Conservation (phyloP, 2,113 vertebrate genomes). For the Corythornis madagascariensis region DNA sequence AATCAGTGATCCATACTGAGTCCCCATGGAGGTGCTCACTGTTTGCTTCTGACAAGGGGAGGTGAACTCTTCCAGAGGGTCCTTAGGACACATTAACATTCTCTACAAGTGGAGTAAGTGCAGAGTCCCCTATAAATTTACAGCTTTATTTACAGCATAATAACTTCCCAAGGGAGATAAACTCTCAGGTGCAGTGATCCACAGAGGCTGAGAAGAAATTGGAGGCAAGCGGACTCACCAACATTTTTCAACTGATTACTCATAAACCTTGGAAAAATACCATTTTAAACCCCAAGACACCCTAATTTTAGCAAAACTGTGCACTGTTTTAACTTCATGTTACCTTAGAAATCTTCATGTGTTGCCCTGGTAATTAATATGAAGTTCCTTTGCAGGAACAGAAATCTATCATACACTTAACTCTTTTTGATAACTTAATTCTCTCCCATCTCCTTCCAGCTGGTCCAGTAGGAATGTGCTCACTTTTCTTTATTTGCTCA, state of each 20-base stretch:
- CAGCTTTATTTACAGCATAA: constrained; percentile 45
- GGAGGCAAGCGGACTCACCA: neutral
- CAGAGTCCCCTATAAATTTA: constrained; percentile 10
- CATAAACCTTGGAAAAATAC: constrained; percentile 15
- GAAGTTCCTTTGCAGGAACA: constrained; percentile 41
- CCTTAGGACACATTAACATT: neutral
- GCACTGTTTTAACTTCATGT: constrained; percentile 9
- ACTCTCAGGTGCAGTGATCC: neutral
- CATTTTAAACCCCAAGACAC: neutral
- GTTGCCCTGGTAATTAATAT: constrained; percentile 13
- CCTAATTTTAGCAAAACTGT: neutral
- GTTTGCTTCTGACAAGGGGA: neutral
- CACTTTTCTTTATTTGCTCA: constrained; percentile 11
- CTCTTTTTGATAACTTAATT: constrained; percentile 51
- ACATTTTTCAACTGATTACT: neutral
- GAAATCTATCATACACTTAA: constrained; percentile 30
- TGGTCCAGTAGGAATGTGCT: constrained; percentile 14
- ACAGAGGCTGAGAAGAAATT: neutral
- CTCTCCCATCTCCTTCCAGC: constrained; percentile 44
- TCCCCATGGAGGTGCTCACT: neutral
- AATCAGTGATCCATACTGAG: neutral
- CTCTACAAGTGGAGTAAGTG: neutral
- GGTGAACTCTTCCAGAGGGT: neutral
- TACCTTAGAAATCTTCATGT: constrained; percentile 7
- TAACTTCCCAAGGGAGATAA: constrained; percentile 16